phyloP scores from a whole-genome alignment of 1,140 invertebrate species.

The Zaprionus inermis region DNA sequence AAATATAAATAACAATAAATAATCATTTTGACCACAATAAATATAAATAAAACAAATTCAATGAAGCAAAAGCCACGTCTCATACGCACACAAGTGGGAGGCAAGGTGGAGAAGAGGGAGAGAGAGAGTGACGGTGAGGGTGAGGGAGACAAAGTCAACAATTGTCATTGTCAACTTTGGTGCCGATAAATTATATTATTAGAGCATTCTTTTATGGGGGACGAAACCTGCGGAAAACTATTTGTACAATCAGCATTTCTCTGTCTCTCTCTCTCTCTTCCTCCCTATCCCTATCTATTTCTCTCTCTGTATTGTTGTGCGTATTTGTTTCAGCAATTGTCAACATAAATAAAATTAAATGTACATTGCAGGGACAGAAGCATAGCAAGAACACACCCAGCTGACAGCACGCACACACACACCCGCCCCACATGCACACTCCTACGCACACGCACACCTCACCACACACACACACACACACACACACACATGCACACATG shows the following conservation, averaged over 20 bases:
- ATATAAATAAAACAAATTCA: slow-evolving; percentile 72
- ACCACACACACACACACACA: slow-evolving; percentile 20
- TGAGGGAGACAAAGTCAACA: slow-evolving; percentile 63
- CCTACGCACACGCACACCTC: slow-evolving; percentile 2
- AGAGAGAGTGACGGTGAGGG: not conserved
- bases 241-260: slow-evolving; percentile 64
- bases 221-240: slow-evolving; percentile 50
- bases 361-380: slow-evolving; percentile 43
- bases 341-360: slow-evolving; percentile 83
- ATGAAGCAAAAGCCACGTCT: slow-evolving; percentile 42
- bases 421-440: not conserved
- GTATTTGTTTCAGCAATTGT: slow-evolving; percentile 70
- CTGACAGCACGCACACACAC: slow-evolving; percentile 5
- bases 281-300: slow-evolving; percentile 21
- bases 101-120: slow-evolving; percentile 9
- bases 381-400: slow-evolving; percentile 6
- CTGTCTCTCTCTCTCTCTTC: not conserved
- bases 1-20: slow-evolving; percentile 78
- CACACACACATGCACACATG: not conserved
- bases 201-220: slow-evolving; percentile 53
- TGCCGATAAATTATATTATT: slow-evolving; percentile 81
- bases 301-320: slow-evolving; percentile 11
- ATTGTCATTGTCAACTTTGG: slow-evolving; percentile 76
- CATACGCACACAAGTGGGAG: not conserved
- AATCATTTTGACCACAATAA: slow-evolving; percentile 57